A percentile compares a stretch with the other conserved stretches of the same genome.
Conservation (phyloP, 2,113 vertebrate species). For the Cygnus buccinator region DNA sequence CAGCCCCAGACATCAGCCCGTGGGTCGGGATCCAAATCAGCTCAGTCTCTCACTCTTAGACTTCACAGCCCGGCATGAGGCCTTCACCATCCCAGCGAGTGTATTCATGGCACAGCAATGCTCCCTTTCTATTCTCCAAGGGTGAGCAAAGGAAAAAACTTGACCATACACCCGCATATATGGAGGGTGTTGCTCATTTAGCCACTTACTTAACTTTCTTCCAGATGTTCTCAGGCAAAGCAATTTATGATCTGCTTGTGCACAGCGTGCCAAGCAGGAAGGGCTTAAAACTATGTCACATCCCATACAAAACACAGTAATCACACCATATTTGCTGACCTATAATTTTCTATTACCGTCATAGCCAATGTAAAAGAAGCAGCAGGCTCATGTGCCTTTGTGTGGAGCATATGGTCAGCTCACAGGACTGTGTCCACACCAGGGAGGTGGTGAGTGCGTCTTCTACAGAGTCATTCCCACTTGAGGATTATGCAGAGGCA, state of each 20-base stretch:
- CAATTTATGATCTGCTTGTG: background rate
- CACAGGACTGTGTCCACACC: background rate
- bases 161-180: rapidly evolving
- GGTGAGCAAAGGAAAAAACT: background rate
- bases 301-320: background rate
- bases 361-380: background rate
- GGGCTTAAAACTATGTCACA: background rate
- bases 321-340: background rate
- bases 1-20: background rate
- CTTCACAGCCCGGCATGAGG: rapidly evolving
- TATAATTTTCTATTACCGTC: background rate
- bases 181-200: background rate
- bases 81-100: background rate
- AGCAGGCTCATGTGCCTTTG: rapidly evolving
- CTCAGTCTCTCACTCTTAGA: background rate
- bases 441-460: background rate
- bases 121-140: background rate
- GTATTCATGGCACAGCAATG: background rate
- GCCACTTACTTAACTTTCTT: background rate
- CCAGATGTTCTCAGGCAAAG: background rate
- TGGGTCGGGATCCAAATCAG: too few relatives aligned
- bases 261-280: rapidly evolving
- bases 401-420: background rate
- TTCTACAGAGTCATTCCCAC: background rate
- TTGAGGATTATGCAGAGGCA: background rate